Base-by-base conservation (phyloP, 2,888 invertebrate genomes). In the Drosophila tanythrix region DNA sequence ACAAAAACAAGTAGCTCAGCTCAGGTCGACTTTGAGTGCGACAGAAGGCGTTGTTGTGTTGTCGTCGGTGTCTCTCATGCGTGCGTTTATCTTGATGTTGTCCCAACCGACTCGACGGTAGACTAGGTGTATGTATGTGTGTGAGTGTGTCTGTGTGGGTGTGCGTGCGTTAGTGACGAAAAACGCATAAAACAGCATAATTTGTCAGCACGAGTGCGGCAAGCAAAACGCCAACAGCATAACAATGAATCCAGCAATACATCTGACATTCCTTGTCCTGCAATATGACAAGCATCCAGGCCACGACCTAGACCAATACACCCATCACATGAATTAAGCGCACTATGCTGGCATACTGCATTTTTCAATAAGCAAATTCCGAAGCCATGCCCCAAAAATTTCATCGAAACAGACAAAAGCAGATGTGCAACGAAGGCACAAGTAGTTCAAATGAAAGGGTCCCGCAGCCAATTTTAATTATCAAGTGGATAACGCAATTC, bases 161-260 rank as follows among this genome's bases (percentile, higher is more conserved):
- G 27, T 50, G 75, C 51, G 33, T 46, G 25, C 27, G 53, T 57
- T 62, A 55, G 79, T 77, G 88, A 75, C 79, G 80, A 86, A 83
- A 87, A 80, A 81, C 83, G 82, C 83, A 88, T 88, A 84, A 88
- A 89, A 82, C 80, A 79, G 83, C 82, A 89, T 89, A 89, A 89
- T 87, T 89, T 89, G 89, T 88, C 88, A 83, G 82, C 81, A 78
- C 73, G 79, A 85, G 68, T 68, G 81, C 74, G 77, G 71, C 70
- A 59, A 60, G 55, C 63, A 38, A 38, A 38, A 83, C 75, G 70
- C 76, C 72, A 62, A n/a, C 69, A 69, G 89, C 86, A 88, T 88
- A 88, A 76, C 76, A 88, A 88, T 89, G 86, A 88, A 71, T 70
- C 57, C 25, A 72, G 53, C 62, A 52, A 60, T 48, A 40, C 52